Evolutionary conservation across 2,888 invertebrate genomes (phyloP).

Genomic region (Lydus trimaculatus): DNA sequence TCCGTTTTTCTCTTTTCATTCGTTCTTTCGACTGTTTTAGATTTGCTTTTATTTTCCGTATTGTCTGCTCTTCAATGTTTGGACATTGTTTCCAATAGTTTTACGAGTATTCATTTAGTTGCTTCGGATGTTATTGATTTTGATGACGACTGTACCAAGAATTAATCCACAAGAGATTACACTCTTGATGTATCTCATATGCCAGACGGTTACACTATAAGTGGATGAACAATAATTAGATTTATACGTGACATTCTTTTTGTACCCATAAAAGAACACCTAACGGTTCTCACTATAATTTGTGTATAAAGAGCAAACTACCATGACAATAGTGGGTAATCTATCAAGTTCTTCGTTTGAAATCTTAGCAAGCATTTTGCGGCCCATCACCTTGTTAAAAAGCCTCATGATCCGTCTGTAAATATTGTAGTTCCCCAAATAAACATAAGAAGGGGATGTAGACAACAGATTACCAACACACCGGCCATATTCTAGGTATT

Average conservation of each 20-base stretch:
- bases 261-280: not conserved
- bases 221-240: not conserved
- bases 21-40: not conserved
- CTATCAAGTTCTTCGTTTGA: not conserved
- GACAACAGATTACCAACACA: conserved; percentile 58
- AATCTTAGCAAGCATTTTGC: conserved; percentile 5
- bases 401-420: conserved; percentile 50
- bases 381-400: conserved; percentile 24
- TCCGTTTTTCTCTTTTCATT: conserved; percentile 31
- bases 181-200: not conserved
- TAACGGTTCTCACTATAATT: not conserved
- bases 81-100: not conserved
- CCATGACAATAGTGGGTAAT: not conserved
- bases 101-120: conserved; percentile 19
- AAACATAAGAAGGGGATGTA: conserved; percentile 56
- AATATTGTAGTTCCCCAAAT: conserved; percentile 57
- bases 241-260: not conserved
- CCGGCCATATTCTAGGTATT: conserved; percentile 52
- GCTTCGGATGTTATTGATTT: conserved; percentile 27
- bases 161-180: not conserved
- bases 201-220: not conserved
- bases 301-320: not conserved
- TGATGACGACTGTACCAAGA: conserved; percentile 14
- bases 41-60: conserved; percentile 21
- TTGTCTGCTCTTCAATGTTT: conserved; percentile 9